These are phyloP conservation scores for Lasioglossum villosulum DNA, from an alignment of 2,888 invertebrate genomes.

Conservation along the genomic window DNA sequence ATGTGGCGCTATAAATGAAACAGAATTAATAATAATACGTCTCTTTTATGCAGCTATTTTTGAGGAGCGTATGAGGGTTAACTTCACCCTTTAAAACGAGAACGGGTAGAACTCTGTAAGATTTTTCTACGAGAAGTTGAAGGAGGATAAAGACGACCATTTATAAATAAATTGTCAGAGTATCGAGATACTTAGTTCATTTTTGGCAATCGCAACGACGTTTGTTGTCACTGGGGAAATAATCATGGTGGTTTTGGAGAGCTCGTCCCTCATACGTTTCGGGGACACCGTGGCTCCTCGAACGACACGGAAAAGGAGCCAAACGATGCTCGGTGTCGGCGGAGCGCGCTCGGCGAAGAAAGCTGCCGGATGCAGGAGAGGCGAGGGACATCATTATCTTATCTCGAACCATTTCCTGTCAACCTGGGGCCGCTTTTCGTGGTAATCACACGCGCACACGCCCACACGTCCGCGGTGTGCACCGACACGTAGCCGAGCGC, in stretches of 20 bases:
- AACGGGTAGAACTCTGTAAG: too few relatives aligned
- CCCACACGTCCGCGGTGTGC: conserved; percentile 21
- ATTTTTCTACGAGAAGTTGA: too few relatives aligned
- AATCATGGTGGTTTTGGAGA: background rate
- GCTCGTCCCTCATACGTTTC: background rate
- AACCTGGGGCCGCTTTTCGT: conserved; percentile 79
- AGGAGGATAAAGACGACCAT: too few relatives aligned
- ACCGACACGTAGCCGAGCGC: conserved; percentile 35
- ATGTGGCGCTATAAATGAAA: too few relatives aligned
- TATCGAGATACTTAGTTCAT: background rate
- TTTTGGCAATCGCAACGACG: background rate
- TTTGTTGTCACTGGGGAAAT: background rate
- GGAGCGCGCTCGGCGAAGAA: conserved; percentile 69
- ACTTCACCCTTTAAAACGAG: too few relatives aligned
- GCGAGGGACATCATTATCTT: conserved; percentile 79
- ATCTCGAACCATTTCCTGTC: conserved; percentile 82
- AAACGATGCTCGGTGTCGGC: conserved; percentile 47
- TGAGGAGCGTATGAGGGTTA: too few relatives aligned
- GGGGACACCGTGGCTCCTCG: conserved; percentile 37
- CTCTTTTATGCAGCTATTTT: too few relatives aligned
- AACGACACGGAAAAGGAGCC: conserved; percentile 11
- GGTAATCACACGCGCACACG: conserved; percentile 62
- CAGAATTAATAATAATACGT: too few relatives aligned
- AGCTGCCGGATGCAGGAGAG: conserved; percentile 77
- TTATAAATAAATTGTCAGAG: background rate